Evolutionary conservation across 2,113 vertebrate genomes (phyloP).

Genomic region (Microcebus tavaratra): DNA sequence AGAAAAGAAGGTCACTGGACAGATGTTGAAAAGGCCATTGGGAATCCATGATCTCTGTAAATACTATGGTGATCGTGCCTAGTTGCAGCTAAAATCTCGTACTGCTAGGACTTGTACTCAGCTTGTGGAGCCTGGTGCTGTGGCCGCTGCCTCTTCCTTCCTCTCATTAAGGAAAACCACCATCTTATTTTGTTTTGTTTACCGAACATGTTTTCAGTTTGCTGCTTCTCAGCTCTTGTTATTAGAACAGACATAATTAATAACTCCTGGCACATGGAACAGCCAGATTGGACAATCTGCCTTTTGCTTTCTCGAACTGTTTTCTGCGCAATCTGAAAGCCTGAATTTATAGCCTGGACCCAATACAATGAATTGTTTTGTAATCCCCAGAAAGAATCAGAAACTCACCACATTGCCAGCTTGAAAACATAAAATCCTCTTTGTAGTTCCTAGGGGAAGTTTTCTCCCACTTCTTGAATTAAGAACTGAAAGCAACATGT

Average conservation of each 20-base stretch:
- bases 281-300: conserved; percentile 77
- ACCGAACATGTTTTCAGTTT: conserved; percentile 83
- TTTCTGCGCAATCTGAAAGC: conserved; percentile 76
- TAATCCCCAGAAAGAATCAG: conserved; percentile 63
- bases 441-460: conserved; percentile 61
- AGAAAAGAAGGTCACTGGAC: not conserved
- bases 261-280: conserved; percentile 82
- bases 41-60: not conserved
- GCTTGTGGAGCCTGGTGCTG: not conserved
- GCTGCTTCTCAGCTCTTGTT: conserved; percentile 80
- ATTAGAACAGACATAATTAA: conserved; percentile 85
- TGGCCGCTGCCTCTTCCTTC: conserved; percentile 56
- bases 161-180: conserved; percentile 61
- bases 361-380: conserved; percentile 69
- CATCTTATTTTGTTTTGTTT: conserved; percentile 82
- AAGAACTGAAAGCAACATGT: conserved; percentile 38
- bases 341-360: conserved; percentile 81
- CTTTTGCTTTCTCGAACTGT: conserved; percentile 82
- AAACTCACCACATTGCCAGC: conserved; percentile 68
- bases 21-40: not conserved
- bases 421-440: conserved; percentile 71
- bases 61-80: not conserved
- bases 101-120: conserved; percentile 32
- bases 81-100: conserved; percentile 47
- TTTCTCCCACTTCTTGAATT: conserved; percentile 42